Evolutionary conservation across 2,888 invertebrate species (phyloP).

Genomic region (Orthosia gracilis): DNA sequence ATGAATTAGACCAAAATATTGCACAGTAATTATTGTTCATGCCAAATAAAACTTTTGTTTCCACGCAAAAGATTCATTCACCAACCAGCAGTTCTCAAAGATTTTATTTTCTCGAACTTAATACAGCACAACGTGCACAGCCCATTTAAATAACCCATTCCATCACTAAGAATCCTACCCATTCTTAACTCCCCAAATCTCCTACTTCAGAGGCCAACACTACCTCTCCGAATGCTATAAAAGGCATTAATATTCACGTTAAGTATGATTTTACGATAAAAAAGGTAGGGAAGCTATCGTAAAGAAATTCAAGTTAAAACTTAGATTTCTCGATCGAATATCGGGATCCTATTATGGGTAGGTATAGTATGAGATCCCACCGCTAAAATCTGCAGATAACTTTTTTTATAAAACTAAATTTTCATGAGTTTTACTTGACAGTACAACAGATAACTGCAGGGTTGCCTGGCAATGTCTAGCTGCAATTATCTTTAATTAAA

Average conservation of each 20-base stretch:
- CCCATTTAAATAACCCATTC: not conserved
- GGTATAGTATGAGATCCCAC: not conserved
- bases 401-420: too few species aligned
- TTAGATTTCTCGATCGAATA: conserved; percentile 54
- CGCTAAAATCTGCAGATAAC: too few species aligned
- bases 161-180: not conserved
- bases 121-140: not conserved
- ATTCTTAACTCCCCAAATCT: not conserved
- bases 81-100: too few species aligned
- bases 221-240: conserved; percentile 38
- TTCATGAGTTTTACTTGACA: too few species aligned
- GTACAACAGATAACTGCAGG: too few species aligned
- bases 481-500: too few species aligned
- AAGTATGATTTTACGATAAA: conserved; percentile 62
- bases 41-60: too few species aligned
- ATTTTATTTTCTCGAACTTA: too few species aligned
- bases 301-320: conserved; percentile 55
- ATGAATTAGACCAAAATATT: too few species aligned
- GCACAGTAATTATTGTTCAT: too few species aligned
- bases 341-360: conserved; percentile 35
- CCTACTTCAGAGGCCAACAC: conserved; percentile 24
- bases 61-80: too few species aligned
- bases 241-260: conserved; percentile 61
- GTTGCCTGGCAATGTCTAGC: too few species aligned
- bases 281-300: conserved; percentile 49